Evolutionary conservation across 2,888 invertebrate genomes (phyloP).

Genomic region (Drosophila pegasa): DNA sequence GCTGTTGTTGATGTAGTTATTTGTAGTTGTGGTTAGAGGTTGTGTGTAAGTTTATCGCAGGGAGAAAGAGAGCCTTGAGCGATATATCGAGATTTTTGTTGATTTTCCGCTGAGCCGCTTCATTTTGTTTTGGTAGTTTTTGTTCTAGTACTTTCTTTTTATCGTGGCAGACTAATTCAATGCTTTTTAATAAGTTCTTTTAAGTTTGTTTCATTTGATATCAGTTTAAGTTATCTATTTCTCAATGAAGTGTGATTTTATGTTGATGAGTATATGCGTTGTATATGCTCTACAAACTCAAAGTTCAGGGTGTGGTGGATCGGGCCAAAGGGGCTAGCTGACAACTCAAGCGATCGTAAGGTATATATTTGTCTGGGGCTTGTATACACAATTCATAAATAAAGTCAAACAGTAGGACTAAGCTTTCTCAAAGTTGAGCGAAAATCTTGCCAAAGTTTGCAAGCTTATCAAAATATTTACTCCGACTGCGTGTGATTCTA

Average conservation of each 20-base stretch:
- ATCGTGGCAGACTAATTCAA: slow-evolving; percentile 21
- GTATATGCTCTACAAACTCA: slow-evolving; percentile 66
- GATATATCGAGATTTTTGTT: slow-evolving; percentile 7
- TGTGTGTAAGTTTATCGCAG: slow-evolving; percentile 39
- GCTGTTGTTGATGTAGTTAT: slow-evolving; percentile 23
- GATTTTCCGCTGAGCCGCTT: slow-evolving; percentile 8
- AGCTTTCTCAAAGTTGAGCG: slow-evolving; percentile 60
- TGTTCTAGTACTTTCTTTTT: slow-evolving; percentile 23
- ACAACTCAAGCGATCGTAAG: slow-evolving; percentile 46
- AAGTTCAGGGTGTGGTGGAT: slow-evolving; percentile 31
- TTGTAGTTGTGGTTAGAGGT: slow-evolving; percentile 12
- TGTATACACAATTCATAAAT: slow-evolving; percentile 35
- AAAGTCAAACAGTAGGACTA: slow-evolving; percentile 41
- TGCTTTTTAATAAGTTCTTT: slow-evolving; percentile 52
- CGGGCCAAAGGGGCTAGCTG: background rate
- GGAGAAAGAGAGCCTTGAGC: background rate
- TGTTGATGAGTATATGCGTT: slow-evolving; percentile 73
- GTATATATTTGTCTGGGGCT: slow-evolving; percentile 26
- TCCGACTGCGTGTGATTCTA: background rate
- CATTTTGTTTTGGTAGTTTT: slow-evolving; percentile 21
- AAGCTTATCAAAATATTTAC: too few species aligned
- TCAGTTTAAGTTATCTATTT: slow-evolving; percentile 36
- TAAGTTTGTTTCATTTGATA: slow-evolving; percentile 37
- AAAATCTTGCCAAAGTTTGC: slow-evolving; percentile 28
- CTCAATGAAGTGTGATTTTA: slow-evolving; percentile 67